These are phyloP conservation scores for Melanerpes aurifrons DNA, from an alignment of 2,113 vertebrate genomes.

Conservation along the genomic window DNA sequence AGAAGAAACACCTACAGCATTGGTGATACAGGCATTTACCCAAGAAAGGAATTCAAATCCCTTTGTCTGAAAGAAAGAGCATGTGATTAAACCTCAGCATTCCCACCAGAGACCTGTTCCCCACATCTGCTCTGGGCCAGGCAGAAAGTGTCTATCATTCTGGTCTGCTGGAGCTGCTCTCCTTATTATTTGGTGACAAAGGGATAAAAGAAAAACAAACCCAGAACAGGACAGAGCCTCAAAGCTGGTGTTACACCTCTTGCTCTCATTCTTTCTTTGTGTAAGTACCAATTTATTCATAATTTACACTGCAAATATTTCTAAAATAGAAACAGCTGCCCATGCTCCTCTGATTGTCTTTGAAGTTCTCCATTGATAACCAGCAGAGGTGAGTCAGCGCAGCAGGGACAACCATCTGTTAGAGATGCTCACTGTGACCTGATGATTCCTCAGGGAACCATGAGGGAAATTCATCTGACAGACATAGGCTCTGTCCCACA, in stretches of 20 bases:
- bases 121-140: neutral
- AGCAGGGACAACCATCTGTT: neutral
- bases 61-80: neutral
- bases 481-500: rapidly evolving
- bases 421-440: neutral
- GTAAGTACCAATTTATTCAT: neutral
- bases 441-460: neutral
- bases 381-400: neutral
- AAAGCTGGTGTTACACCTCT: neutral
- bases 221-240: neutral
- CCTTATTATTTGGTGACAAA: neutral
- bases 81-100: neutral
- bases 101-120: neutral
- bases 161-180: neutral
- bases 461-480: neutral
- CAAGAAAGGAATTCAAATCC: neutral
- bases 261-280: neutral
- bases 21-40: neutral
- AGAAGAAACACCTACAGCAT: neutral
- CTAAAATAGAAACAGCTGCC: neutral
- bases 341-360: neutral
- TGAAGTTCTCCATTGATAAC: neutral
- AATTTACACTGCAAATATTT: neutral
- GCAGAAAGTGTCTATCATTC: neutral
- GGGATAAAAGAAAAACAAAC: neutral